Conservation (phyloP, 1,140 invertebrate genomes). For the Papilio helenus region DNA sequence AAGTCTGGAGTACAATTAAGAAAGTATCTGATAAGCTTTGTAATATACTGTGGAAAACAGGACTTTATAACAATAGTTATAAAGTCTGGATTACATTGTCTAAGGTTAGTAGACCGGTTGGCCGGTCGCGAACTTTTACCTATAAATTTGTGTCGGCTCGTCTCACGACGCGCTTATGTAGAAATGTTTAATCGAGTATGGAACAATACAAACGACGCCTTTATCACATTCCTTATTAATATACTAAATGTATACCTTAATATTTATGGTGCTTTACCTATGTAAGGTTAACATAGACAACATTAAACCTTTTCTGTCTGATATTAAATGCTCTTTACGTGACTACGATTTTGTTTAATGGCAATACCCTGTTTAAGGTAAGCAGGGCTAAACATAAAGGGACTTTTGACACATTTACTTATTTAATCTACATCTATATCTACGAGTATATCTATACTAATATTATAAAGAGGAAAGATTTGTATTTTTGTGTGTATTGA, state of each 20-base stretch:
- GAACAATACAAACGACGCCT: constrained; percentile 29
- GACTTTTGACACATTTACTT: too few relatives aligned
- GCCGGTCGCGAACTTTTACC: constrained; percentile 81
- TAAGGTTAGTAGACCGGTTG: constrained; percentile 61
- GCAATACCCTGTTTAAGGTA: too few relatives aligned
- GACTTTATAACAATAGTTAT: constrained; percentile 55
- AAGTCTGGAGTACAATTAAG: constrained; percentile 74
- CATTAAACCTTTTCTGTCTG: background rate
- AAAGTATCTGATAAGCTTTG: constrained; percentile 78
- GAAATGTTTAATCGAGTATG: constrained; percentile 43
- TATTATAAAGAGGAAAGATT: too few relatives aligned
- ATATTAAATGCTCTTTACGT: too few relatives aligned
- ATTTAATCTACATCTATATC: too few relatives aligned
- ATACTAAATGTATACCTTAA: constrained; percentile 2
- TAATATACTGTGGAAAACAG: constrained; percentile 53
- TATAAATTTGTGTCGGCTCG: constrained; percentile 81
- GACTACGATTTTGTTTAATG: too few relatives aligned
- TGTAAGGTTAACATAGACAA: background rate
- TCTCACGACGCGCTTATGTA: constrained; percentile 59
- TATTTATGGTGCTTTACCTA: background rate
- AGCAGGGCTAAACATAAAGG: too few relatives aligned
- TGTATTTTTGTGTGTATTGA: too few relatives aligned
- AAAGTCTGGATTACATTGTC: constrained; percentile 56
- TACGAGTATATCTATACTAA: too few relatives aligned
- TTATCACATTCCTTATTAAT: constrained; percentile 22